Evolutionary conservation across 2,888 invertebrate genomes (phyloP).

Genomic region (Leptopilina myrica): DNA sequence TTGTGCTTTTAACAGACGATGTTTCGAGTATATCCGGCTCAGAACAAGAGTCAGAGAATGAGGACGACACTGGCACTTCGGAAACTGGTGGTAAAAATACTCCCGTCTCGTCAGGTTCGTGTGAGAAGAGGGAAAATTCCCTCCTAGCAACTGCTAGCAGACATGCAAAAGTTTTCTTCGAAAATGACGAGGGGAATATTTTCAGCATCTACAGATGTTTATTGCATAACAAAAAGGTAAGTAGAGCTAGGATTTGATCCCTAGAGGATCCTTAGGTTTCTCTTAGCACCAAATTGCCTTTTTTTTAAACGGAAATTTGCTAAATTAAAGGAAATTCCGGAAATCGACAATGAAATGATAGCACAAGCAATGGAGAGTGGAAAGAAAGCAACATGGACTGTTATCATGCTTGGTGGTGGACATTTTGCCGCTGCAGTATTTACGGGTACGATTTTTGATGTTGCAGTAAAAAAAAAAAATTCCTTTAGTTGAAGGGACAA

Average conservation of each 20-base stretch:
- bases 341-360: constrained; percentile 70
- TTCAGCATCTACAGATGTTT: constrained; percentile 87
- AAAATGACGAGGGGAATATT: constrained; percentile 82
- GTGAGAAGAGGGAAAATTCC: constrained; percentile 66
- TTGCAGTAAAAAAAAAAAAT: no score
- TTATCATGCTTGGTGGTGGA: constrained; percentile 91
- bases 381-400: constrained; percentile 81
- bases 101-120: constrained; percentile 60
- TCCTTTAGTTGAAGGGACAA: no score
- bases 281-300: no score
- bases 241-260: no score
- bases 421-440: constrained; percentile 88
- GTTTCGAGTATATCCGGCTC: constrained; percentile 84
- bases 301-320: no score
- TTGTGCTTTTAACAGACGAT: constrained; percentile 76
- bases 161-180: constrained; percentile 87
- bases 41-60: constrained; percentile 78
- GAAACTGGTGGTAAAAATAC: constrained; percentile 57
- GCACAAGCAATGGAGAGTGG: constrained; percentile 70
- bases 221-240: constrained; percentile 84
- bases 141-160: constrained; percentile 75
- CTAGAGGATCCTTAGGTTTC: no score
- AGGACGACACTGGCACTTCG: constrained; percentile 67
- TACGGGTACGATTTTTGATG: constrained; percentile 74
- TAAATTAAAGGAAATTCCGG: constrained; percentile 75